A percentile compares a stretch with the other conserved stretches of the same genome.
Evolutionary conservation across 1,140 invertebrate species (phyloP).

Genomic region (Scylla paramamosain): DNA sequence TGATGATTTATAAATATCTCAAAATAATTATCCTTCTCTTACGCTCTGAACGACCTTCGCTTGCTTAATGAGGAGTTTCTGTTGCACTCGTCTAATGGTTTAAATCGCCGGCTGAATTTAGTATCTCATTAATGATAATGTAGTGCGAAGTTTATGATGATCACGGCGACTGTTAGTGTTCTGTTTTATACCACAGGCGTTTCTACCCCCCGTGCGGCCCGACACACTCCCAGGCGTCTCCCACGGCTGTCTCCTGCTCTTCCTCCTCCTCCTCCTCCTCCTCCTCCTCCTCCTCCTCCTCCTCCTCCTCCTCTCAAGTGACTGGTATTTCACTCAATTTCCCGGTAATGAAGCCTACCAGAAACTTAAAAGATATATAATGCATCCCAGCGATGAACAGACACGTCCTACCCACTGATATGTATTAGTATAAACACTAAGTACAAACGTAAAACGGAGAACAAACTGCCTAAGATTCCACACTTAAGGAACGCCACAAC

Average conservation of each 20-base stretch:
- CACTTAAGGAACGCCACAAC: not conserved
- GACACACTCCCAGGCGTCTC: not conserved
- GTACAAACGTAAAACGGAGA: not conserved
- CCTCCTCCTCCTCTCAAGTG: not conserved
- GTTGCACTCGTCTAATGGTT: conserved; percentile 18
- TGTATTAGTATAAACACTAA: not conserved
- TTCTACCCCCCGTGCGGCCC: not conserved
- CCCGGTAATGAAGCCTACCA: too few relatives aligned
- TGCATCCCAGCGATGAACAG: not conserved
- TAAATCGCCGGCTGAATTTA: conserved; percentile 40
- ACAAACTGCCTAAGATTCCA: not conserved
- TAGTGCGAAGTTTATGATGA: conserved; percentile 37
- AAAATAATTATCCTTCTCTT: not conserved
- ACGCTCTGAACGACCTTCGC: not conserved
- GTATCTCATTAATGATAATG: conserved; percentile 44
- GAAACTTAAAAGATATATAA: too few relatives aligned
- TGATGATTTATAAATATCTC: not conserved
- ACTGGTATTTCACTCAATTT: too few relatives aligned
- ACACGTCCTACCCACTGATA: not conserved
- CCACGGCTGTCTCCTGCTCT: not conserved
- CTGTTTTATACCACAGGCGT: not conserved
- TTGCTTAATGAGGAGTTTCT: conserved; percentile 30
- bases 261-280: not conserved
- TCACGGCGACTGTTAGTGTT: conserved; percentile 47
- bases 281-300: not conserved